Base-by-base conservation (phyloP, 1,140 invertebrate species). In the Steinernema khuongi region DNA sequence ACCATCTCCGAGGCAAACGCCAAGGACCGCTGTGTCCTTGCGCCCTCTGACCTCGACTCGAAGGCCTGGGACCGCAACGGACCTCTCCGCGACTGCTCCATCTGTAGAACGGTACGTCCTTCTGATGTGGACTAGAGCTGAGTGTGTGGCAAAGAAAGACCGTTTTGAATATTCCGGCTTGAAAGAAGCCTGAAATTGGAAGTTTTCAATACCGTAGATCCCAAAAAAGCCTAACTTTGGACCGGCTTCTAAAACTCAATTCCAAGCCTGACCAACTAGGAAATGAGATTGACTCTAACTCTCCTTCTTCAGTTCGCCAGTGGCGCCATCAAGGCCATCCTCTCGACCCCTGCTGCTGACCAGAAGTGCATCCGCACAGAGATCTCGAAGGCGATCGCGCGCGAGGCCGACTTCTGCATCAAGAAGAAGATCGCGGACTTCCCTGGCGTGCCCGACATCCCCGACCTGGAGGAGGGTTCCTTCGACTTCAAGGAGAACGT, bases 311-410 rank as follows among this genome's bases (percentile, higher is more conserved):
- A 84, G 79, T 84, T 84, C 70, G 83, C 83, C 29, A 44, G 83
- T 4, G 84, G 83, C 43, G 83, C 83, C 30, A 84, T 84, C 73
- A 84, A 84, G 70, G 83, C 83, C n/a, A 72, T 80, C 30, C 76
- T 85, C 18, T 79, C 80, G 1, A 84, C 83, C 1, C 83, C 83
- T 26, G 75, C 81, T 19, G 83, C 82, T 50, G 83, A 84, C 31
- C 83, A 84, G 67, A 84, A 85, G 66, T 84, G 83, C 72, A 84
- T 84, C 72, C 76, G 83, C 68, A 77, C 68, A 19, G 81, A 84
- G 70, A 84, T 84, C 44, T 74, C 82, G 18, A 85, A 82, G 44
- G 82, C 83, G 2, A 85, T 84, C 70, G 81, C 78, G 17, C 70
- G 74, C 17, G 83, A 84, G 43, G 84, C 83, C 36, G 77, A 79